Conservation (phyloP, 37 sponge, comb jelly and placozoan genomes). For the Chondrosia reniformis region DNA sequence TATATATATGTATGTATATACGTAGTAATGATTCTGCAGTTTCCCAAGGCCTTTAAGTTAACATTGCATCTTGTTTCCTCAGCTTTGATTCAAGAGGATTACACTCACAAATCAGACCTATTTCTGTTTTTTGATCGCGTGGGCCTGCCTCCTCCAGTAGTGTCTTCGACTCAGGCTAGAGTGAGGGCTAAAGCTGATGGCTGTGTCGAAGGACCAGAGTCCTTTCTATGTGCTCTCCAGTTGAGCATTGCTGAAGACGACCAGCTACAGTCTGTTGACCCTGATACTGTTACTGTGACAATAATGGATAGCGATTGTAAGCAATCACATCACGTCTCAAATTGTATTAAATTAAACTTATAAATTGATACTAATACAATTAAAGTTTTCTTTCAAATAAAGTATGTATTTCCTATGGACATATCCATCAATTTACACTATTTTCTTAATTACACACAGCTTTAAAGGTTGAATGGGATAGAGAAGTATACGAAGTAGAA, state of each 20-base stretch:
- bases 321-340: not conserved
- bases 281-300: constrained; percentile 11
- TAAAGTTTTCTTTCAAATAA: too few species aligned
- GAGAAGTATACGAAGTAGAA: not conserved
- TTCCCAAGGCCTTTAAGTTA: too few species aligned
- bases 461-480: not conserved
- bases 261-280: not conserved
- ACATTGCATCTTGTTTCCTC: not conserved
- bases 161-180: not conserved
- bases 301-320: not conserved
- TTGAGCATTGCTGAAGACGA: not conserved
- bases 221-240: constrained; percentile 1
- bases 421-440: too few species aligned
- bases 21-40: too few species aligned
- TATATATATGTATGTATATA: too few species aligned
- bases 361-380: too few species aligned
- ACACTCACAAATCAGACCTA: not conserved
- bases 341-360: too few species aligned
- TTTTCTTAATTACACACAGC: too few species aligned
- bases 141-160: not conserved
- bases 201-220: not conserved
- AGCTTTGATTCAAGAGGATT: not conserved
- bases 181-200: not conserved
- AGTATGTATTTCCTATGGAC: too few species aligned
- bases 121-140: not conserved